Percentiles rank a stretch among this genome's conserved stretches.
These are phyloP conservation scores for Albula goreensis DNA, from an alignment of 2,113 vertebrate genomes.

Conservation along the genomic window DNA sequence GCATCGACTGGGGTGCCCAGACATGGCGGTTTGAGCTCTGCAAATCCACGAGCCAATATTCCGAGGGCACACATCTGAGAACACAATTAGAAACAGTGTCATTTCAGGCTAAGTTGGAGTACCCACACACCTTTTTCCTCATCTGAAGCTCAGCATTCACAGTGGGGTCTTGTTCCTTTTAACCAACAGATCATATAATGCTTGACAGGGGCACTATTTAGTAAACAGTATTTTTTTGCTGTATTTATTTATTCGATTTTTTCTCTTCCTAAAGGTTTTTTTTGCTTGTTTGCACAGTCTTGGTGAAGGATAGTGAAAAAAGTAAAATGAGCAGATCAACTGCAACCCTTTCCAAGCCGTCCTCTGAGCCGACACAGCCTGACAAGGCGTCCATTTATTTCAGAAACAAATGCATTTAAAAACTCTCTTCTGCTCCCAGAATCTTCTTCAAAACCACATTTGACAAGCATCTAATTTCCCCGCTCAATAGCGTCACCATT, in stretches of 20 bases:
- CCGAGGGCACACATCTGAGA: conserved; percentile 63
- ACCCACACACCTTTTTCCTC: conserved; percentile 51
- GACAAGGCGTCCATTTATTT: conserved; percentile 72
- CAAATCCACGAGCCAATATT: conserved; percentile 59
- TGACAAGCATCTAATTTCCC: conserved; percentile 77
- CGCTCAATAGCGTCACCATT: conserved; percentile 78
- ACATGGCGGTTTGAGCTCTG: conserved; percentile 44
- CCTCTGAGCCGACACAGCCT: conserved; percentile 57
- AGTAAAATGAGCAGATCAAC: conserved; percentile 34
- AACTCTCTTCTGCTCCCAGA: conserved; percentile 59
- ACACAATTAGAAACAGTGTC: conserved; percentile 61
- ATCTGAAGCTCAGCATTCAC: conserved; percentile 15
- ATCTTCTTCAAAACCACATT: conserved; percentile 78
- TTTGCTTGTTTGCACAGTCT: conserved; percentile 11
- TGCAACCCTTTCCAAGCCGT: background rate
- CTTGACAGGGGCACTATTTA: conserved; percentile 43
- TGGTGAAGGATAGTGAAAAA: background rate
- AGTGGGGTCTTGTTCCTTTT: conserved; percentile 42
- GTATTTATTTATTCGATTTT: conserved; percentile 41
- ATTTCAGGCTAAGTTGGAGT: conserved; percentile 60
- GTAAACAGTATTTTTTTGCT: conserved; percentile 10
- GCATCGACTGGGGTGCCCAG: conserved; percentile 22
- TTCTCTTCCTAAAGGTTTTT: conserved; percentile 20
- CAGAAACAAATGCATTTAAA: conserved; percentile 76
- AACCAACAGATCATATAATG: conserved; percentile 56